phyloP scores from a whole-genome alignment of 1,140 invertebrate species.

The Episyrphus balteatus region DNA sequence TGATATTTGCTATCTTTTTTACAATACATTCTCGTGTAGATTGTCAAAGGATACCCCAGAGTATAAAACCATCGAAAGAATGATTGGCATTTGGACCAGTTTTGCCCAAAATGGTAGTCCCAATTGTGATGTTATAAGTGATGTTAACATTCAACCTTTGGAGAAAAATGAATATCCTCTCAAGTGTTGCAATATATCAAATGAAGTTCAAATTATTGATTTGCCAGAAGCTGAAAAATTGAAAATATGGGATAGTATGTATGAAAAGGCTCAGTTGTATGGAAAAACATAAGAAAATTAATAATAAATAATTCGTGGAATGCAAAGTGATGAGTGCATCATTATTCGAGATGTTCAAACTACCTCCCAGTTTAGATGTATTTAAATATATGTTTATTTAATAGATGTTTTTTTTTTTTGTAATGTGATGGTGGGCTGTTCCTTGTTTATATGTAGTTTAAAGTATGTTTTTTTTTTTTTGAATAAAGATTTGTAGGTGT shows the following conservation, averaged over 20 bases:
- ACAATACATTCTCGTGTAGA: slow-evolving; percentile 36
- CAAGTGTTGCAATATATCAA: slow-evolving; percentile 36
- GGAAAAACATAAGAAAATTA: not conserved
- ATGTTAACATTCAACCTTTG: slow-evolving; percentile 28
- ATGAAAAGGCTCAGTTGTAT: slow-evolving; percentile 10
- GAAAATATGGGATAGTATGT: slow-evolving; percentile 36
- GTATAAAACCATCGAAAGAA: slow-evolving; percentile 31
- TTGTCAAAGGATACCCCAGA: slow-evolving; percentile 23
- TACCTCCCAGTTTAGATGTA: too few species aligned
- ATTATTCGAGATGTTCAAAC: too few species aligned
- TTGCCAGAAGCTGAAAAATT: slow-evolving; percentile 37
- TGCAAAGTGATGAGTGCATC: too few species aligned
- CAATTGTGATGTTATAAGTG: slow-evolving; percentile 20
- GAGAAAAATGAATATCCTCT: slow-evolving; percentile 16
- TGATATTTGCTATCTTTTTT: slow-evolving; percentile 52
- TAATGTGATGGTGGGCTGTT: too few species aligned
- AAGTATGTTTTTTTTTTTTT: too few species aligned
- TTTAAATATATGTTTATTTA: too few species aligned
- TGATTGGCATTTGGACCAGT: slow-evolving; percentile 40
- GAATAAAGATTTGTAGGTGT: too few species aligned
- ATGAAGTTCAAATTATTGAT: slow-evolving; percentile 21
- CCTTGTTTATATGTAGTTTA: too few species aligned
- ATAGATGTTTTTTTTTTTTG: too few species aligned
- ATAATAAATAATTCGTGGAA: too few species aligned
- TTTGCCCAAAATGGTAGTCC: slow-evolving; percentile 36